Evolutionary conservation across 2,888 invertebrate species (phyloP).

Genomic region (Hydropsyche betteni): DNA sequence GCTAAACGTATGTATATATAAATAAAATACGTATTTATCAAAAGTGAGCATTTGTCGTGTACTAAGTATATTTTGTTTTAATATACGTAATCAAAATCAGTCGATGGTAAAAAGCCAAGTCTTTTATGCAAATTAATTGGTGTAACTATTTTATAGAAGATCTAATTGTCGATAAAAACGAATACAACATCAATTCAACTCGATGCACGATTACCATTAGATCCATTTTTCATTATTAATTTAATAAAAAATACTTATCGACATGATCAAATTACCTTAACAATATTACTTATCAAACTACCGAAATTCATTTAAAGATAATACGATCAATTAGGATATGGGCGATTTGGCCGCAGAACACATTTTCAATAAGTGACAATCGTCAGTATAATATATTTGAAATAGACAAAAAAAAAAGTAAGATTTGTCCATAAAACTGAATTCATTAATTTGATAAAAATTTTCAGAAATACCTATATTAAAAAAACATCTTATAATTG

Average conservation of each 20-base stretch:
- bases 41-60: neutral
- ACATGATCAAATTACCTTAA: slow-evolving; percentile 9
- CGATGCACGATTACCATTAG: no score
- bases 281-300: neutral
- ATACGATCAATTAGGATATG: neutral
- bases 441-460: no score
- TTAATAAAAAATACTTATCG: neutral
- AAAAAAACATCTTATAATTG: no score
- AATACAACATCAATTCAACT: no score
- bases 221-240: neutral
- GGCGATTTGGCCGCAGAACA: slow-evolving; percentile 9
- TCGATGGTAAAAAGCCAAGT: neutral
- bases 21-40: neutral
- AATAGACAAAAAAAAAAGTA: no score
- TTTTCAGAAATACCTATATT: no score
- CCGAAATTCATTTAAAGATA: neutral
- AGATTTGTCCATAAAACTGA: no score
- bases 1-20: neutral
- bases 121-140: neutral
- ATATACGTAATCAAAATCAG: neutral
- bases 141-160: no score
- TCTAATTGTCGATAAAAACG: no score
- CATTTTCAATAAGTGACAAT: slow-evolving; percentile 11
- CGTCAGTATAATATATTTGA: neutral
- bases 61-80: no score